Evolutionary conservation across 2,888 invertebrate genomes (phyloP).

Genomic region (Cheilosia vernalis): DNA sequence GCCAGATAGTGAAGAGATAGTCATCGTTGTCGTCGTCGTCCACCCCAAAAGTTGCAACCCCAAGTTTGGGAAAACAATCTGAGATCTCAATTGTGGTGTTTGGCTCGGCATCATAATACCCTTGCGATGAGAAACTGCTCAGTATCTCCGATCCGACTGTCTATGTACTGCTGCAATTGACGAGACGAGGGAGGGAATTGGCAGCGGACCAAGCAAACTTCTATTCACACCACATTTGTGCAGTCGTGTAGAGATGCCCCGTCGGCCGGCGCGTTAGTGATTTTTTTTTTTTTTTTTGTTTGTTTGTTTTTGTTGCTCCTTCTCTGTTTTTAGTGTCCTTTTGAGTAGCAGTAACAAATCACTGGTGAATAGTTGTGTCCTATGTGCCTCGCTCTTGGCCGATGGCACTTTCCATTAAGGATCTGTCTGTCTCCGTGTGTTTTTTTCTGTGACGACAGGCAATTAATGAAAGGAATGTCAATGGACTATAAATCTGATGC

Average conservation of each 20-base stretch:
- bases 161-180: constrained; percentile 25
- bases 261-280: constrained; percentile 25
- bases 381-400: constrained; percentile 12
- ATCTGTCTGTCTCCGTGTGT: constrained; percentile 26
- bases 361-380: constrained; percentile 36
- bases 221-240: constrained; percentile 70
- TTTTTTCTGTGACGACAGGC: constrained; percentile 17
- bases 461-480: constrained; percentile 46
- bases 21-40: constrained; percentile 12
- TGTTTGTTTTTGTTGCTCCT: not conserved
- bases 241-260: constrained; percentile 44
- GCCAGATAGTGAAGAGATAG: constrained; percentile 66
- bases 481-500: constrained; percentile 46
- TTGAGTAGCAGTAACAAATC: constrained; percentile 56
- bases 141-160: constrained; percentile 22
- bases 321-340: constrained; percentile 41
- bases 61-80: constrained; percentile 39
- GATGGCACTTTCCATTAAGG: constrained; percentile 54
- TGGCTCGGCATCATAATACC: constrained; percentile 23
- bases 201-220: constrained; percentile 57
- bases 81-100: constrained; percentile 62
- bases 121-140: constrained; percentile 34
- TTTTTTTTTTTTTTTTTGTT: constrained; percentile 7
- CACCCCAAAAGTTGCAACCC: constrained; percentile 48
- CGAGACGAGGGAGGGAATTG: constrained; percentile 30